Evolutionary conservation across 2,888 invertebrate species (phyloP), one percentile per base, ranked within the genome.

Genomic region (Plusia festucae): DNA sequence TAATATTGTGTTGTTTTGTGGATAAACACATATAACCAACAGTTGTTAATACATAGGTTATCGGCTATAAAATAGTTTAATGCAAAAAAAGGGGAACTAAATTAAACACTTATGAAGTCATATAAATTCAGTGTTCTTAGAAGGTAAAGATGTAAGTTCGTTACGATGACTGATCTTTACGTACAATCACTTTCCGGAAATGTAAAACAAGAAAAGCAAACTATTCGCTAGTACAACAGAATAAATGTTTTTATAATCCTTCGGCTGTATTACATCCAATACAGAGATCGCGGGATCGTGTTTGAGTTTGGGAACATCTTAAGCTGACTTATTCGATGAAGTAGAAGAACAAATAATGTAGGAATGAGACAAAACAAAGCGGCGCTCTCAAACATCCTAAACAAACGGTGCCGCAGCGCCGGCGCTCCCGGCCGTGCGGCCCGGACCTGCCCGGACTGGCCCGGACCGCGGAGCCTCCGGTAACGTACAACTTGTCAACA

Each of bases 331-430:
- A 78, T 75, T 81, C 78, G 76, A 79, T 82, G 79, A 82, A 81
- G 80, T 71, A 74, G 75, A 69, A 71, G 71, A 68, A 65, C 84
- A 86, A 85, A 82, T 82, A 81, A 71, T 52, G 65, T 66, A 66
- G 75, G 73, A 75, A 76, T 82, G 75, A 78, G 77, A 77, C 79
- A 85, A 82, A 81, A 79, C 85, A 76, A 70, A 74, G 75, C 70
- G 74, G 63, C 74, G 60, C 68, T 68, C 30, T 76, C 84, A 87
- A 84, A 87, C 85, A 87, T 80, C 87, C 88, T 85, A 81, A 85
- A 79, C 86, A 88, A 86, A 87, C 85, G 68, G 74, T 60, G n/a
- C 40, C 40, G 40, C 4, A 65, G 65, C 73, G 70, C 44, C 70
- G 30, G 76, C 24, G 44, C 58, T 59, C n/a, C n/a, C n/a, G n/a